Conservation (phyloP, 2,888 invertebrate species). For the Laspeyria flexula region DNA sequence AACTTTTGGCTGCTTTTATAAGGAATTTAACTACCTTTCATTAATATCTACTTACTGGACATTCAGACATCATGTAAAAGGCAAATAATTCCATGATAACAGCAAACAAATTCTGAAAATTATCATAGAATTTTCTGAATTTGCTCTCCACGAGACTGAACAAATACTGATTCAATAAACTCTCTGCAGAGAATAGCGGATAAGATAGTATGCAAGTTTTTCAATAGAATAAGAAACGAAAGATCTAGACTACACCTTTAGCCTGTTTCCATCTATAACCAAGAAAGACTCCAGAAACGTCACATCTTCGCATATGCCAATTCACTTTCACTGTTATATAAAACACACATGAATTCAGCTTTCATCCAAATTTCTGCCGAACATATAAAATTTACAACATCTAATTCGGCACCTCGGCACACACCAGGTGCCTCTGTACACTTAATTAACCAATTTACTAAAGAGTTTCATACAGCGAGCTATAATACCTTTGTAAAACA, state of each 20-base stretch:
- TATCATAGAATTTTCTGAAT: too few species aligned
- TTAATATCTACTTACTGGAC: too few species aligned
- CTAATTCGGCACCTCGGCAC: conserved; percentile 2
- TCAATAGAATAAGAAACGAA: too few species aligned
- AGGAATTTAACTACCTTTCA: too few species aligned
- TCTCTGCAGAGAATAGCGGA: too few species aligned
- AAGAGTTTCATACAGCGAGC: background rate
- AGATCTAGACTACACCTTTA: background rate
- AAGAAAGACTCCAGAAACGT: background rate
- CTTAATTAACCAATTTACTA: conserved; percentile 13
- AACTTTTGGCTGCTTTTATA: too few species aligned
- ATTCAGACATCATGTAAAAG: too few species aligned
- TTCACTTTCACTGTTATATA: background rate
- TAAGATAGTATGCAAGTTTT: too few species aligned
- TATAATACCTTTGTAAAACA: conserved; percentile 1
- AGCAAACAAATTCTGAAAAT: too few species aligned
- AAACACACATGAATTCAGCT: background rate
- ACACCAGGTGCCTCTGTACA: conserved; percentile 7
- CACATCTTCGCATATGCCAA: background rate
- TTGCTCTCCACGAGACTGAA: too few species aligned
- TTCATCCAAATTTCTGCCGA: background rate
- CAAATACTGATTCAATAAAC: too few species aligned
- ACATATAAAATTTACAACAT: background rate
- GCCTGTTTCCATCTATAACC: background rate
- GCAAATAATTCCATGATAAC: too few species aligned